These are phyloP conservation scores for Cnemophilus loriae DNA, from an alignment of 2,113 vertebrate genomes.

Conservation along the genomic window DNA sequence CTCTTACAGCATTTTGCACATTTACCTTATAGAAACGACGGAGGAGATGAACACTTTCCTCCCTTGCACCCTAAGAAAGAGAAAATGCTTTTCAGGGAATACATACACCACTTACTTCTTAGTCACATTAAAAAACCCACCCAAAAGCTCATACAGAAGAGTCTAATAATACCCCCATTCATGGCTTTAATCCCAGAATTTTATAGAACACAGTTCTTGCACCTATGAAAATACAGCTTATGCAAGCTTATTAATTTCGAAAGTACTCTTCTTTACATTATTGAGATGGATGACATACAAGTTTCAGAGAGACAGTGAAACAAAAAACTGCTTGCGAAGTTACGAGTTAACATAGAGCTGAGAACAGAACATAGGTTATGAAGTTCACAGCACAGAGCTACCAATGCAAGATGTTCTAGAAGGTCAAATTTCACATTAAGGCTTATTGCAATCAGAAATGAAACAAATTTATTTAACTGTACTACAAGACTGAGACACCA, in stretches of 20 bases:
- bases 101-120: neutral
- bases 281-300: neutral
- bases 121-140: neutral
- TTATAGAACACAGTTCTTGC: neutral
- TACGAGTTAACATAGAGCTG: neutral
- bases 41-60: constrained; percentile 92
- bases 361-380: neutral
- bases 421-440: neutral
- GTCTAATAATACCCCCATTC: neutral
- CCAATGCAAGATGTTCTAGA: neutral
- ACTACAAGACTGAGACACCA: neutral
- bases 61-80: constrained; percentile 85
- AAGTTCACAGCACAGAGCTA: neutral
- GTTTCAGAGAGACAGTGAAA: neutral
- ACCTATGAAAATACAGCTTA: neutral
- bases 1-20: neutral
- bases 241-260: neutral
- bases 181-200: neutral
- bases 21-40: constrained; percentile 91
- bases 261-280: neutral
- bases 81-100: neutral
- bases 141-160: neutral
- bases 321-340: neutral
- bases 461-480: neutral
- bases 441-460: neutral